These are phyloP conservation scores for Prionailurus bengalensis DNA, from an alignment of 2,113 vertebrate species.

Conservation along the genomic window DNA sequence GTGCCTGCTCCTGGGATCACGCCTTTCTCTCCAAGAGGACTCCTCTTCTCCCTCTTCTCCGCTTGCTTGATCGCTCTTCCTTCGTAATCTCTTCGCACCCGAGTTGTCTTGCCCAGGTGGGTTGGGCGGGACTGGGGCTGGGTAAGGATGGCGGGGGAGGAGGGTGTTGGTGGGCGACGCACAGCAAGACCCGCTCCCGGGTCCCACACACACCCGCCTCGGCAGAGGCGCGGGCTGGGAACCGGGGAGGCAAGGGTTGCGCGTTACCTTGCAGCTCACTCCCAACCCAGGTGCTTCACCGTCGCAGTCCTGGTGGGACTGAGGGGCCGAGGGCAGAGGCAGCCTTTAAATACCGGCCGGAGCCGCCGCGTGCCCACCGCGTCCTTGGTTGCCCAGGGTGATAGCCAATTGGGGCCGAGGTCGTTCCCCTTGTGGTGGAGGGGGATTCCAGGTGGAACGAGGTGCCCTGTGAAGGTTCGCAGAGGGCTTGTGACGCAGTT, in stretches of 20 bases:
- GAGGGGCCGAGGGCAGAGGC: accelerated
- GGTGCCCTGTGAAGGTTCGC: background rate
- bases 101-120: constrained; percentile 49
- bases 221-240: background rate
- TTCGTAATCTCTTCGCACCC: constrained; percentile 53
- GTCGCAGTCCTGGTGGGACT: constrained; percentile 68
- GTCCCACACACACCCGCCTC: constrained; percentile 60
- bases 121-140: constrained; percentile 41
- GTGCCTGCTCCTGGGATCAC: background rate
- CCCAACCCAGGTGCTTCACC: constrained; percentile 61
- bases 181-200: constrained; percentile 56
- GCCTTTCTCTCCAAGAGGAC: background rate
- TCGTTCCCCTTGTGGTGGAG: background rate
- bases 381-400: constrained; percentile 69
- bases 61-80: background rate
- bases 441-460: background rate
- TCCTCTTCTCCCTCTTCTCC: background rate
- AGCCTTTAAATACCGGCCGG: constrained; percentile 70
- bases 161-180: constrained; percentile 47
- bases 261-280: constrained; percentile 72
- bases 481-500: constrained; percentile 71
- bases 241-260: constrained; percentile 16
- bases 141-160: constrained; percentile 59
- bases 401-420: constrained; percentile 75
- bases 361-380: constrained; percentile 9